A percentile compares a stretch with the other conserved stretches of the same genome.
Evolutionary conservation across 2,888 invertebrate genomes (phyloP).

Genomic region (Theretra japonica): DNA sequence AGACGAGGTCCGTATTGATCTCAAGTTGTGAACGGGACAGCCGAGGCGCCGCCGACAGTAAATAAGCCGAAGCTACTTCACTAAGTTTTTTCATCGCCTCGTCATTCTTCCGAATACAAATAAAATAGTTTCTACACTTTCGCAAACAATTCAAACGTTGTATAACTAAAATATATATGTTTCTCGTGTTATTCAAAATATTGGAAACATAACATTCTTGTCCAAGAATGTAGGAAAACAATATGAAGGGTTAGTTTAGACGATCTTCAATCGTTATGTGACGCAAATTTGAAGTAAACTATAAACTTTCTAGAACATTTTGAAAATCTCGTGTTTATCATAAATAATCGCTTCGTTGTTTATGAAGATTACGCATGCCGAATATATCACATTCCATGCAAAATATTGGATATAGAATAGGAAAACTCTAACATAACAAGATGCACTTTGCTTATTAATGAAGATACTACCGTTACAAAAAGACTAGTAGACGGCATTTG

Average conservation of each 20-base stretch:
- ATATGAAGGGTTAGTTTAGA: not conserved
- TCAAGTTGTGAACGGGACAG: conserved; percentile 61
- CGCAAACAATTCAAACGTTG: not conserved
- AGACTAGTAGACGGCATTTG: no score
- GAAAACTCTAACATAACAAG: not conserved
- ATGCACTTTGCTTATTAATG: no score
- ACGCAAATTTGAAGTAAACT: not conserved
- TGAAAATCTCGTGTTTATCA: not conserved
- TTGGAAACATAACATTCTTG: not conserved
- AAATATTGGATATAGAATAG: not conserved
- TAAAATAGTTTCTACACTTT: not conserved
- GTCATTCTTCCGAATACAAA: not conserved
- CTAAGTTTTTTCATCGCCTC: conserved; percentile 44
- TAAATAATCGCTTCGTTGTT: not conserved
- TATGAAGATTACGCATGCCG: not conserved
- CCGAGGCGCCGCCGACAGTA: conserved; percentile 57
- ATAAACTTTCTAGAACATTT: not conserved
- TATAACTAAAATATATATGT: not conserved
- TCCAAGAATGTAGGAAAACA: not conserved
- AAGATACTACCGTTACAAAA: no score
- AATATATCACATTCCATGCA: not conserved
- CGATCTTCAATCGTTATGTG: not conserved
- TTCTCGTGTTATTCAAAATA: not conserved
- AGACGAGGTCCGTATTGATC: conserved; percentile 71
- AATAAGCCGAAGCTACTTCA: conserved; percentile 58